phyloP scores from a whole-genome alignment of 1,140 invertebrate species.

The Drosophila pachea region DNA sequence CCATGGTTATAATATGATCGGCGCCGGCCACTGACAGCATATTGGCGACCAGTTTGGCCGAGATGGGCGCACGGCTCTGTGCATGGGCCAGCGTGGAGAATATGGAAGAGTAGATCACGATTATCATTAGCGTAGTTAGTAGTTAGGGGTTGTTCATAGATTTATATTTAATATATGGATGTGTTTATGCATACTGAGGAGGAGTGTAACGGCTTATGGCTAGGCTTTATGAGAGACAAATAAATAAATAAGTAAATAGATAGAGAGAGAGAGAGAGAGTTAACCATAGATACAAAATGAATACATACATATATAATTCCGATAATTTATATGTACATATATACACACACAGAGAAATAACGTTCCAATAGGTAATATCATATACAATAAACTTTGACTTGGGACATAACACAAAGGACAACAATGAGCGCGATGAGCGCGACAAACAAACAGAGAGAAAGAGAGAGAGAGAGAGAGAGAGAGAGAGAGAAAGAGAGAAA shows the following conservation, averaged over 20 bases:
- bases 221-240: conserved; percentile 43
- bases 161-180: conserved; percentile 6
- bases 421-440: conserved; percentile 11
- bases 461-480: conserved; percentile 3
- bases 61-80: conserved; percentile 98
- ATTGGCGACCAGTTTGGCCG: conserved; percentile 98
- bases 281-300: conserved; percentile 57
- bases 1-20: conserved; percentile 99
- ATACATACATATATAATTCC: conserved; percentile 20
- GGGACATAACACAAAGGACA: conserved; percentile 43
- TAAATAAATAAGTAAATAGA: no score
- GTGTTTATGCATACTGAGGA: neutral
- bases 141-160: conserved; percentile 1
- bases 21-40: conserved; percentile 98
- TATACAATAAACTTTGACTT: conserved; percentile 31
- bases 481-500: conserved; percentile 8
- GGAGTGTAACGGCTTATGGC: conserved; percentile 24
- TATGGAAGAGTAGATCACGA: conserved; percentile 37
- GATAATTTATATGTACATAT: conserved; percentile 5
- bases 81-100: conserved; percentile 68
- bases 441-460: conserved; percentile 1
- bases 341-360: conserved; percentile 45
- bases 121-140: conserved; percentile 69
- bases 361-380: conserved; percentile 57
- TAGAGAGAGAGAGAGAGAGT: conserved; percentile 8